phyloP scores from a whole-genome alignment of 2,113 vertebrate species.

The Hemiprocne comata region DNA sequence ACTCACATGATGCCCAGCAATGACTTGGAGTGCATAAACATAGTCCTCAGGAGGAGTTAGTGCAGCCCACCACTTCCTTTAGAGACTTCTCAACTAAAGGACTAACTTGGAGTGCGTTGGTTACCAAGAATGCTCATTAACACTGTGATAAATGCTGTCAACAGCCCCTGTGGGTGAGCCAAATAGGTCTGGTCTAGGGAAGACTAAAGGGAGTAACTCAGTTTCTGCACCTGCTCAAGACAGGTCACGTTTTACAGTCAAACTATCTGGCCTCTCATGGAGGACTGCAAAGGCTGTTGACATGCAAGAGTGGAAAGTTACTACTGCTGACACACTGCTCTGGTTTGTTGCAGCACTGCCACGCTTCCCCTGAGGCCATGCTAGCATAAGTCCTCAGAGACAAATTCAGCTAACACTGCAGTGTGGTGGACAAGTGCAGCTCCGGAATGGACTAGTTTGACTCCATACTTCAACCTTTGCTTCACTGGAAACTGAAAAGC shows the following conservation, averaged over 20 bases:
- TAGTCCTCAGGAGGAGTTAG: background rate
- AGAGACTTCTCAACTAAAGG: background rate
- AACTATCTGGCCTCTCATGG: background rate
- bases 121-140: background rate
- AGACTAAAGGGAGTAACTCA: background rate
- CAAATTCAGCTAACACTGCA: accelerated
- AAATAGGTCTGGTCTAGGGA: background rate
- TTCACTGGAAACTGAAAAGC: background rate
- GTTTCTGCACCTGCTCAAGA: background rate
- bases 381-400: accelerated
- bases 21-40: background rate
- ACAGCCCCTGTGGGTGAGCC: background rate
- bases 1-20: background rate
- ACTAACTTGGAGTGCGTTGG: background rate
- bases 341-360: background rate
- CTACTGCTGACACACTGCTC: background rate
- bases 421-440: accelerated
- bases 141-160: accelerated
- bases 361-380: accelerated
- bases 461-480: background rate
- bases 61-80: background rate
- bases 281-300: accelerated
- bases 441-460: too few species aligned
- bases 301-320: background rate
- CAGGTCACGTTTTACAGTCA: too few species aligned